These are phyloP conservation scores for Pygoscelis adeliae DNA, from an alignment of 2,113 vertebrate genomes.

Conservation along the genomic window DNA sequence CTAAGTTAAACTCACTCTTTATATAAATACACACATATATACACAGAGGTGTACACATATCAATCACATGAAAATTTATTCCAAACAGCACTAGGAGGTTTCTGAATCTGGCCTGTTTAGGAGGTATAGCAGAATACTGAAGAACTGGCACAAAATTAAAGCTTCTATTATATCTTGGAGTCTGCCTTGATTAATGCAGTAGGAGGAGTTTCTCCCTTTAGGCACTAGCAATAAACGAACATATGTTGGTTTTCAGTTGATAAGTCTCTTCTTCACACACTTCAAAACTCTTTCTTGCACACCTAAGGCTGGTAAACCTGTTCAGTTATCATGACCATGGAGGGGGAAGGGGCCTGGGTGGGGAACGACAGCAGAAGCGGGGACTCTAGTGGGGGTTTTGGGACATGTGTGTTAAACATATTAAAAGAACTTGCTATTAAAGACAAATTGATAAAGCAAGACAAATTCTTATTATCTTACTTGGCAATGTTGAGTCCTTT, in stretches of 20 bases:
- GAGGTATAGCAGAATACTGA: neutral
- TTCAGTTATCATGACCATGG: neutral
- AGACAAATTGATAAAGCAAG: neutral
- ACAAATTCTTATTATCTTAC: constrained; percentile 72
- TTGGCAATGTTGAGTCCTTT: constrained; percentile 97
- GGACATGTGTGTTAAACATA: neutral
- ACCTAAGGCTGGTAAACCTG: neutral
- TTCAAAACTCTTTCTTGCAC: neutral
- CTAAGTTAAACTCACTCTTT: neutral
- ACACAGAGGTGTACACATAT: neutral
- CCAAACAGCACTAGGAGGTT: neutral
- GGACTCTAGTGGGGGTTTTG: neutral
- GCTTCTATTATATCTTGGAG: neutral
- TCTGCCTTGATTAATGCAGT: neutral
- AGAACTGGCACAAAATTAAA: neutral
- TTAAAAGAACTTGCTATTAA: neutral
- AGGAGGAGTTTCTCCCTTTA: neutral
- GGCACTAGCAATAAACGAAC: neutral
- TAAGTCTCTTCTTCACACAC: neutral
- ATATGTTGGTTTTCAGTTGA: neutral
- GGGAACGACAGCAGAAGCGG: neutral
- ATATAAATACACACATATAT: neutral
- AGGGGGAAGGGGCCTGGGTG: neutral
- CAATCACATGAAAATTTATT: neutral
- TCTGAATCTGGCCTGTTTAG: neutral